Base-by-base conservation (phyloP, 1,140 invertebrate genomes). In the Scaptodrosophila lebanonensis region DNA sequence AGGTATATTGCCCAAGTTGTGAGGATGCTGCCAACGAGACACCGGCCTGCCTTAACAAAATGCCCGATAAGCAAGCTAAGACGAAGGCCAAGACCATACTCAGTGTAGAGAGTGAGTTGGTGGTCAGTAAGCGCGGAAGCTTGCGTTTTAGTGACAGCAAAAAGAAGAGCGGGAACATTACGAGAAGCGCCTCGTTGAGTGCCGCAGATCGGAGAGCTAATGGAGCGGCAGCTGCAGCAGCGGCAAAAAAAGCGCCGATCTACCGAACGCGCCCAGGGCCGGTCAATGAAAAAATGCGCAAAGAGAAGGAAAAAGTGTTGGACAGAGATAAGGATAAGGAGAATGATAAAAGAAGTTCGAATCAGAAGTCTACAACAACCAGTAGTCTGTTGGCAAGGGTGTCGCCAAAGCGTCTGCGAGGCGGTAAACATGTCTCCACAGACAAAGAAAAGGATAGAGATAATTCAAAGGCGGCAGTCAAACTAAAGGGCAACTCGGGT, bases 11-110 rank as follows among this genome's bases (percentile, higher is more conserved):
- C 68, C 72, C 76, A 48, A 83, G 83, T 32, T 87, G 87, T 70
- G 88, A 86, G 65, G 83, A 85, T 86, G 84, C 83, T 38, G 84
- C 87, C 57, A 84, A 86, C 62, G 86, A 87, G 83, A 87, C 87
- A 12, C 88, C 88, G 44, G 89, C 88, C 53, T 89, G 89, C 67
- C 85, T 89, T 54, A 87, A 69, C 76, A 87, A 85, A 68, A 87
- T 89, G 69, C 84, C 88, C 22, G 85, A 83, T 47, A 85, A 86
- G 56, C 73, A 75, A 2, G 64, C n/a, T n/a, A 68, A 83, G 45
- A 51, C 72, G 2, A 87, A 87, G 59, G 57, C 73, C n/a, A 85
- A 83, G 45, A 56, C 68, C 5, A 77, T 87, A 39, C 25, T 87
- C 2, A 75, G 73, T 59, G 76, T 87, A 30, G 86, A 87, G 40